Base-by-base conservation (phyloP, 1,140 invertebrate genomes). In the Protaetia brevitarsis region DNA sequence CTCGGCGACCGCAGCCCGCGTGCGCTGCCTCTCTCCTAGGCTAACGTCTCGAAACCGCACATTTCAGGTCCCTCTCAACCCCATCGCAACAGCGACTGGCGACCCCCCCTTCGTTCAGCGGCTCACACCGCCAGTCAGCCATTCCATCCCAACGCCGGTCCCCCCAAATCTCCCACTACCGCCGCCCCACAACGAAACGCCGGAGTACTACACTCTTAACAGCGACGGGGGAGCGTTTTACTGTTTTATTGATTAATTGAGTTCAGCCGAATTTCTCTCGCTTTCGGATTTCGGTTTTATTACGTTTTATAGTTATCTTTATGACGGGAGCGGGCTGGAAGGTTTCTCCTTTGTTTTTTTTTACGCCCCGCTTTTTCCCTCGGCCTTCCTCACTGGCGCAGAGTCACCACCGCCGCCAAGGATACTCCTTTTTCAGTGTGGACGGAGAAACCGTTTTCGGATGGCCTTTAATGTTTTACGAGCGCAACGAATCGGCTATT, bases 181-280 rank as follows among this genome's bases (percentile, higher is more conserved):
- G 68, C 64, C 65, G n/a, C 57, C 56, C 63, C 58, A 13, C 28
- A 57, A 27, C 45, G 58, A 64, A 51, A 51, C 41, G 41, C 41
- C 41, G 41, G 41, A 51, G 41, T 51, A 51, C 69, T 72, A 73
- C 74, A 76, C 75, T 74, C 73, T 75, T 76, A 75, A 76, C 75
- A 68, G 73, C 74, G 71, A 74, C 74, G 73, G 74, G 76, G 74
- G 73, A 76, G 69, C 76, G 74, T 77, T 77, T 77, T 76, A 77
- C 76, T 77, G 76, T 77, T 76, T 77, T 77, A 77, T 77, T 77
- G 76, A 77, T 77, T 77, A 77, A 76, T 77, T 77, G 76, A 77
- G 76, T 77, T 77, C 73, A 73, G 74, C 74, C 74, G 74, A 76
- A 76, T 74, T 76, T 76, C 74, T 76, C 69, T 69, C 74, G 75